Conservation (phyloP, 2,113 vertebrate genomes). For the Rattus rattus region DNA sequence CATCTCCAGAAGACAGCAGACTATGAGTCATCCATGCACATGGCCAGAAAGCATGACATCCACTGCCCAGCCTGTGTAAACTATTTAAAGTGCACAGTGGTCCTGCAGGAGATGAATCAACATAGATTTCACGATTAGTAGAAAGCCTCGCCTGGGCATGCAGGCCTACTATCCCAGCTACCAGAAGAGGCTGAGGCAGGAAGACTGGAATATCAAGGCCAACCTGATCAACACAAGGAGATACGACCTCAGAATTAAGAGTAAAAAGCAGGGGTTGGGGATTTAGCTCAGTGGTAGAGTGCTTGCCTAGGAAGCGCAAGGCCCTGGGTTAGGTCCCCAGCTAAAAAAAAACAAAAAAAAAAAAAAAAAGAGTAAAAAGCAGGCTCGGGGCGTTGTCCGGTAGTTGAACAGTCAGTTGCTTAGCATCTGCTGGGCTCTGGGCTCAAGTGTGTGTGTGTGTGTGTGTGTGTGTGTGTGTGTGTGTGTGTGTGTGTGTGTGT, state of each 20-base stretch:
- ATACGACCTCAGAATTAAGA: not conserved
- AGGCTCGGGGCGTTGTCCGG: too few relatives aligned
- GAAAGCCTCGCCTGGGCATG: not conserved
- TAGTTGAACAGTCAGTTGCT: not conserved
- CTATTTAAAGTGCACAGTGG: not conserved
- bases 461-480: too few relatives aligned
- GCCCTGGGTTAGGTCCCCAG: too few relatives aligned
- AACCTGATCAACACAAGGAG: not conserved
- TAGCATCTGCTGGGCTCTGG: not conserved
- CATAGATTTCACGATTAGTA: not conserved
- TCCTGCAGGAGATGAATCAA: not conserved
- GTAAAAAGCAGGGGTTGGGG: not conserved
- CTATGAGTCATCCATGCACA: not conserved
- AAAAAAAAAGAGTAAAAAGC: not conserved
- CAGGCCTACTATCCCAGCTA: not conserved
- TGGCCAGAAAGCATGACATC: constrained; percentile 25
- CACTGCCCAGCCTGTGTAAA: not conserved
- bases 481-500: not conserved
- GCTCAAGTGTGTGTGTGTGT: not conserved
- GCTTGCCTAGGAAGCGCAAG: too few relatives aligned
- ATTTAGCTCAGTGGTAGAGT: too few relatives aligned
- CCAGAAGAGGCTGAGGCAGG: not conserved
- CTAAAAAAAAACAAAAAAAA: too few relatives aligned
- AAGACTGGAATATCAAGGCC: not conserved
- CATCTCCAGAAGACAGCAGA: not conserved